Evolutionary conservation across 1,140 invertebrate species (phyloP).

Genomic region (Leptestheria dahalacensis): DNA sequence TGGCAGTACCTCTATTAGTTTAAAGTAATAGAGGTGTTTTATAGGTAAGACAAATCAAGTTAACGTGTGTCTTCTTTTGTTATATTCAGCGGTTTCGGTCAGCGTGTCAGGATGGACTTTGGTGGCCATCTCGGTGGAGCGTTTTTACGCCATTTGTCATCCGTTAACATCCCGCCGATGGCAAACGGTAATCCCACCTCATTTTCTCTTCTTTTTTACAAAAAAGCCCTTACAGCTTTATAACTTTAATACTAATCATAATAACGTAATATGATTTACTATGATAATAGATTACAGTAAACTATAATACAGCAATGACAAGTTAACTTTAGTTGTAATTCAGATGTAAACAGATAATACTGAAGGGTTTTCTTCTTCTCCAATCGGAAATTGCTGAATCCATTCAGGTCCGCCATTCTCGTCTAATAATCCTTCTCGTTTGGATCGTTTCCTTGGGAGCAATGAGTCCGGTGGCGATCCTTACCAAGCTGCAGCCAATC

Average conservation of each 20-base stretch:
- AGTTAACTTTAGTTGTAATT: too few species aligned
- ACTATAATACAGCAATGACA: too few species aligned
- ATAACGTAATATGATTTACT: not conserved
- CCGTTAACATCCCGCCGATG: constrained; percentile 44
- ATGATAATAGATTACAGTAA: not conserved
- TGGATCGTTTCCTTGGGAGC: constrained; percentile 35
- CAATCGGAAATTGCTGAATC: not conserved
- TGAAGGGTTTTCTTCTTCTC: too few species aligned
- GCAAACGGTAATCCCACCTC: constrained; percentile 34
- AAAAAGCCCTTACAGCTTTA: not conserved
- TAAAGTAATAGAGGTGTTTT: too few species aligned
- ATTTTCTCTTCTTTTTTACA: not conserved
- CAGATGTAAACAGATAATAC: too few species aligned
- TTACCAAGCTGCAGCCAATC: constrained; percentile 42
- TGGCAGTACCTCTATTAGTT: too few species aligned
- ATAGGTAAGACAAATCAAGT: not conserved
- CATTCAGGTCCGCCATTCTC: not conserved
- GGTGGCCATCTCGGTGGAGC: constrained; percentile 48
- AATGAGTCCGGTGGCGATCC: constrained; percentile 46
- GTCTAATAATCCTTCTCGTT: constrained; percentile 31
- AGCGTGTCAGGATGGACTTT: constrained; percentile 47
- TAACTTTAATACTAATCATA: not conserved
- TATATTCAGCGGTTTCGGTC: constrained; percentile 42
- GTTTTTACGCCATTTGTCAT: constrained; percentile 53
- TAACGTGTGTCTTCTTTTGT: not conserved